Percentiles rank a stretch among this genome's conserved stretches.
Conservation (phyloP, 2,113 vertebrate species). For the Prinia subflava region DNA sequence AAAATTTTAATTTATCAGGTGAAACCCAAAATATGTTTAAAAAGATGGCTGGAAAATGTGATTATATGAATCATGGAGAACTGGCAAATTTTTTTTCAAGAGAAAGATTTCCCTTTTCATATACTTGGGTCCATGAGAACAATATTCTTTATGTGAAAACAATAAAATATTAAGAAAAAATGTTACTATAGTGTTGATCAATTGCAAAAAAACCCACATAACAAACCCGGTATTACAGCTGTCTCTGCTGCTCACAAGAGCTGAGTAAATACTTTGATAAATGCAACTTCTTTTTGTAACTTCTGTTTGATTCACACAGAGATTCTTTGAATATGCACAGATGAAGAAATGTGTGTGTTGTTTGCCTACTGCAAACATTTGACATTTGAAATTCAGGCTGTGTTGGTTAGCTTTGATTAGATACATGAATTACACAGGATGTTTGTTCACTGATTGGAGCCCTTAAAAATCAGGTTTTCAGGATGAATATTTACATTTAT, state of each 20-base stretch:
- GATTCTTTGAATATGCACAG: slow-evolving; percentile 24
- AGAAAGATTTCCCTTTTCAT: neutral
- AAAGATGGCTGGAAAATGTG: neutral
- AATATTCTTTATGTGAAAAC: neutral
- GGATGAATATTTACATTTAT: slow-evolving; percentile 53
- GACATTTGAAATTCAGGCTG: slow-evolving; percentile 57
- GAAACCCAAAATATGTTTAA: neutral
- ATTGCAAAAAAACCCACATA: rapidly evolving
- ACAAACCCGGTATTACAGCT: neutral
- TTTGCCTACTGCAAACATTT: slow-evolving; percentile 51
- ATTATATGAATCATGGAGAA: neutral
- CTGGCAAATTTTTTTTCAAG: neutral
- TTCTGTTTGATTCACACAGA: neutral
- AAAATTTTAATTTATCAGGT: neutral
- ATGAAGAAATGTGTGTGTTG: slow-evolving; percentile 32
- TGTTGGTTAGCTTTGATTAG: slow-evolving; percentile 58
- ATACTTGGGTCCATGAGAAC: neutral
- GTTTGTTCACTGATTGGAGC: slow-evolving; percentile 51
- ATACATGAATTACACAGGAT: slow-evolving; percentile 58
- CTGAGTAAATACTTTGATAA: neutral
- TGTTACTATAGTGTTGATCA: neutral
- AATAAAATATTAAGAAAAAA: neutral
- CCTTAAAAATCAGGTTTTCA: slow-evolving; percentile 57
- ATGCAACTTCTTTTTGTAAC: neutral
- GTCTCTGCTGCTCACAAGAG: neutral